Base-by-base conservation (phyloP, 1,140 invertebrate genomes). In the Psilanteris sp. region DNA sequence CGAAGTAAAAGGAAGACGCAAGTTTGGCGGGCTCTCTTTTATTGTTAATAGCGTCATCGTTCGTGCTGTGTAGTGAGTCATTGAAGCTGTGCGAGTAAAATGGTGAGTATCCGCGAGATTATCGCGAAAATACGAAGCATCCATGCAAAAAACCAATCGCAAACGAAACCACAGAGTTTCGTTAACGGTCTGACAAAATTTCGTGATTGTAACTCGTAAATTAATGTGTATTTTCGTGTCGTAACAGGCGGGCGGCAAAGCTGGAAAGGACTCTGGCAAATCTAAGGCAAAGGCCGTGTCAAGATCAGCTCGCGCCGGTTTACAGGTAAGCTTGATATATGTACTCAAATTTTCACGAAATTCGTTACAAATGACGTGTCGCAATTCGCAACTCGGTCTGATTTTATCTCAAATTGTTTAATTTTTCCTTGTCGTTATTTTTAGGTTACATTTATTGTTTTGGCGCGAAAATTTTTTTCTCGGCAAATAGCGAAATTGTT, bases 201-300 rank as follows among this genome's bases (percentile, higher is more conserved):
- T 90, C 54, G 77, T 81, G 48, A 7, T 4, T 36, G 75, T 83
- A 85, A 31, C 81, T 78, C 52, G 43, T 43, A 83, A 85, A 89
- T 89, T 88, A 89, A 89, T 77, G 48, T 50, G 81, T 70, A 84
- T 87, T 86, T 87, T 83, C 66, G 79, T 81, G 81, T 77, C 70
- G 80, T 55, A 66, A 79, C 77, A 95, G 97, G 97, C 97, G 93
- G 97, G 97, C 85, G 98, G 98, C 85, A 99, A 99, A 95, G 97
- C 98, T 89, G 98, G 98, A 83, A 99, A 99, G 91, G 97, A 99
- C 91, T 98, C 97, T 39, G 98, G 98, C 82, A 99, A 99, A 92
- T 95, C 97, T n/a, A 99, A 99, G 90, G 96, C 97, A 37, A 99
- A 99, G 91, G 97, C 98, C 77, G 96, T 99, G 27, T 99, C 98